Base-by-base conservation (phyloP, 2,797 vertebrate genomes). In the Miichthys miiuy region DNA sequence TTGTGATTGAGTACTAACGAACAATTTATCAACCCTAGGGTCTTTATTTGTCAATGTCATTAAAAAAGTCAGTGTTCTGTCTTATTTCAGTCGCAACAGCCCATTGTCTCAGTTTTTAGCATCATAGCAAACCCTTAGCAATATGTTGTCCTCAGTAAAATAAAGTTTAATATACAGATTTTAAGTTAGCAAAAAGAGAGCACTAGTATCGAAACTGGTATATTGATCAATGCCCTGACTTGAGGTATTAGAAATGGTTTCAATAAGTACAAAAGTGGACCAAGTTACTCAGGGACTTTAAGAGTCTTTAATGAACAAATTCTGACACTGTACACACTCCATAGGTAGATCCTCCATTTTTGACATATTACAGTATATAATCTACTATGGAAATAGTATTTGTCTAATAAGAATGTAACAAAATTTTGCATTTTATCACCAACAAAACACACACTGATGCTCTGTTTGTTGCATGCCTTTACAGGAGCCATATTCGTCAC, bases 11-110 rank as follows among this genome's bases (percentile, higher is more conserved):
- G 9, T 0, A 21, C 34, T 34, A 8, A 34, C 34, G 2, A 38
- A 38, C 34, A 38, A 9, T 38, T 38, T 2, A 38, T 38, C 34
- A 9, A 38, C 2, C 34, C 34, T 38, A 9, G 7, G 8, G 34
- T 38, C 8, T 38, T 9, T 38, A 38, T 44, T 44, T 23, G 21
- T 56, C 17, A 41, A 21, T 30, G 41, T 42, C 21, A 1, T 38
- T 34, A 20, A 20, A 74, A 64, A 20, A 63, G 48, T 50, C 44
- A 50, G 44, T 30, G 6, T 57, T 77, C 46, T 70, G 12, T 10
- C 4, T 66, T 44, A 51, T 55, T 55, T 65, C 58, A 47, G 27
- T 66, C 56, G 44, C 3, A 4, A 58, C 61, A 47, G 47, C 6
- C 18, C 5, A 6, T 16, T 2, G 2, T 11, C 47, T 72, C 16